These are phyloP conservation scores for Aproaerema taeniolella DNA, from an alignment of 2,888 invertebrate species.

Conservation along the genomic window DNA sequence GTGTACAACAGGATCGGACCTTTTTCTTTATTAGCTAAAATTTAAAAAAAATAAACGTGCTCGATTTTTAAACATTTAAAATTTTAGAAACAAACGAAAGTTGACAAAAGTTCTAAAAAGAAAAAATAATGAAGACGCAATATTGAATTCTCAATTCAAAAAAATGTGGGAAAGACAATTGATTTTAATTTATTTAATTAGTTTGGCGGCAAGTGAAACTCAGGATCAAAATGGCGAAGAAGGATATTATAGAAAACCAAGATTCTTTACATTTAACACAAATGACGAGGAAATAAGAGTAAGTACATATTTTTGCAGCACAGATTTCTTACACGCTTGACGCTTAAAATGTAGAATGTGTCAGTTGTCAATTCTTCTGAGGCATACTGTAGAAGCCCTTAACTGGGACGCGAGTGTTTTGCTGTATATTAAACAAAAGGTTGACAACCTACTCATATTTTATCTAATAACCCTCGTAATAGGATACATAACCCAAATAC, in stretches of 20 bases:
- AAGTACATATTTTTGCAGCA: no score
- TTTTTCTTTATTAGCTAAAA: slow-evolving; percentile 21
- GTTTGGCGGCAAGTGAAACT: slow-evolving; percentile 31
- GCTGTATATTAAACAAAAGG: no score
- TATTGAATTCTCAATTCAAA: not conserved
- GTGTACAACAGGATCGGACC: slow-evolving; percentile 11
- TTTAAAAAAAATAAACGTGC: slow-evolving; percentile 19
- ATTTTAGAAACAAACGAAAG: slow-evolving; percentile 18
- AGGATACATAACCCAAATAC: no score
- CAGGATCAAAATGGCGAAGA: slow-evolving; percentile 17
- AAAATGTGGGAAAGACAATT: slow-evolving; percentile 30
- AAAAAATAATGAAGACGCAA: not conserved
- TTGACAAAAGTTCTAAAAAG: not conserved
- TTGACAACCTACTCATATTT: no score
- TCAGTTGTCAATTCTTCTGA: no score
- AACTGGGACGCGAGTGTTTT: no score
- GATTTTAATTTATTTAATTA: slow-evolving; percentile 26
- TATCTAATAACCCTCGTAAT: no score
- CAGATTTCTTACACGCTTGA: no score
- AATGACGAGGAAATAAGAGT: slow-evolving; percentile 73
- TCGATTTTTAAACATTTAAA: slow-evolving; percentile 6
- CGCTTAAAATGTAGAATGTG: no score
- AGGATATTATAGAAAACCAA: slow-evolving; percentile 34
- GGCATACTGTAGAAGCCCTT: no score
- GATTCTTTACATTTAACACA: slow-evolving; percentile 77